phyloP scores from a whole-genome alignment of 2,797 vertebrate genomes.

The Xiphorhynchus erythropygius region DNA sequence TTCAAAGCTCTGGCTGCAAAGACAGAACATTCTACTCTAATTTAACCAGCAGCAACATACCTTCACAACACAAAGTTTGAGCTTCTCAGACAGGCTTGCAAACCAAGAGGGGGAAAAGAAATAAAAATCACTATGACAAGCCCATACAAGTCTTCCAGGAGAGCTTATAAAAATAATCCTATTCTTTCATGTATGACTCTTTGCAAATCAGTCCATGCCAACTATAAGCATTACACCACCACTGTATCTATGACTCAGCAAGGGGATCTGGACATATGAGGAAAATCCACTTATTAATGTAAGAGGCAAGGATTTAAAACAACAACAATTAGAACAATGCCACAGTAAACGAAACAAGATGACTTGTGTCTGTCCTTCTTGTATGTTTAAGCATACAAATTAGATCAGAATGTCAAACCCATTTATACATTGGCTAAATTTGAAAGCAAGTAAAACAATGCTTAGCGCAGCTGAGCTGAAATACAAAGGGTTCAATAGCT shows the following conservation, averaged over 20 bases:
- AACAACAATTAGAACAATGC: not conserved
- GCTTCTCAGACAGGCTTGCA: not conserved
- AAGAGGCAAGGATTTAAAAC: not conserved
- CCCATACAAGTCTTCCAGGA: not conserved
- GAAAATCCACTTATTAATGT: not conserved
- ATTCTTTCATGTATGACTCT: not conserved
- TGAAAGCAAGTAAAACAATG: conserved; percentile 35
- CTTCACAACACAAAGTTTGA: not conserved
- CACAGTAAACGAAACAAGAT: not conserved
- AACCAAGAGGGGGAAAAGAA: not conserved
- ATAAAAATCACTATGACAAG: not conserved
- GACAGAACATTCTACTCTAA: not conserved
- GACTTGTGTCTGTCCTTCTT: not conserved
- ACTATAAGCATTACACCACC: conserved; percentile 12
- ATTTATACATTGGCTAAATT: not conserved
- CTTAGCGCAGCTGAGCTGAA: not conserved
- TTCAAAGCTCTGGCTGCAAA: not conserved
- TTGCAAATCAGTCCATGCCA: conserved; percentile 4
- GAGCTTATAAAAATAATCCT: conserved; percentile 3
- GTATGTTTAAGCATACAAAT: not conserved
- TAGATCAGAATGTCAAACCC: not conserved
- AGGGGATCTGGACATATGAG: not conserved
- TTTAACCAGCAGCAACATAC: not conserved
- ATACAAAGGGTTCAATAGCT: not conserved
- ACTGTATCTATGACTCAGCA: conserved; percentile 52